Percentiles rank a stretch among this genome's conserved stretches.
Evolutionary conservation across 1,140 invertebrate species (phyloP).

Genomic region (Asbolus verrucosus): DNA sequence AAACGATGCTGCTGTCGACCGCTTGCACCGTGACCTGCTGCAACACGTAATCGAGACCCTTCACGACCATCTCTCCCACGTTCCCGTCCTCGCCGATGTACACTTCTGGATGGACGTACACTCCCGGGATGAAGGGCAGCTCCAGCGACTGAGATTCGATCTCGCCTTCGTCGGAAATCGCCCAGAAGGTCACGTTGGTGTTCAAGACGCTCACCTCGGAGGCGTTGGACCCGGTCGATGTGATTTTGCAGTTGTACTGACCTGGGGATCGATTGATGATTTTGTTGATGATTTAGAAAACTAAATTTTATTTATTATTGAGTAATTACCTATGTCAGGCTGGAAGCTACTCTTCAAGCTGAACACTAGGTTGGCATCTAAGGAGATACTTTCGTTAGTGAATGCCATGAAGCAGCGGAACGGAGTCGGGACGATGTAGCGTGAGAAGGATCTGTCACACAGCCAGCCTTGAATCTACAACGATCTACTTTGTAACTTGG

Average conservation of each 20-base stretch:
- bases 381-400: conserved; percentile 50
- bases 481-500: too few species aligned
- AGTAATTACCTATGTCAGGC: conserved; percentile 55
- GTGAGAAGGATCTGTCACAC: conserved; percentile 54
- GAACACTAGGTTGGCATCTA: conserved; percentile 55
- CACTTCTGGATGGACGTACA: conserved; percentile 51
- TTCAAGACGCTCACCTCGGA: conserved; percentile 50
- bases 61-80: conserved; percentile 52
- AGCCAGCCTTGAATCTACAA: conserved; percentile 57
- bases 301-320: too few species aligned
- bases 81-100: conserved; percentile 50
- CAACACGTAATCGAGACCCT: conserved; percentile 56
- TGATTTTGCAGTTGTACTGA: conserved; percentile 61
- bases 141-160: conserved; percentile 53
- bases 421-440: conserved; percentile 53
- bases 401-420: conserved; percentile 60
- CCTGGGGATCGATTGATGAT: conserved; percentile 53
- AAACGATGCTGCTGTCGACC: conserved; percentile 57
- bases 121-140: conserved; percentile 57
- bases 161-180: conserved; percentile 53
- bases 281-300: conserved; percentile 5
- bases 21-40: conserved; percentile 55
- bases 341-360: conserved; percentile 58
- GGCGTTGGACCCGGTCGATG: conserved; percentile 45
- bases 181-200: conserved; percentile 55